A percentile compares a stretch with the other conserved stretches of the same genome.
These are phyloP conservation scores for Pelobates fuscus DNA, from an alignment of 2,113 vertebrate genomes.

Conservation along the genomic window DNA sequence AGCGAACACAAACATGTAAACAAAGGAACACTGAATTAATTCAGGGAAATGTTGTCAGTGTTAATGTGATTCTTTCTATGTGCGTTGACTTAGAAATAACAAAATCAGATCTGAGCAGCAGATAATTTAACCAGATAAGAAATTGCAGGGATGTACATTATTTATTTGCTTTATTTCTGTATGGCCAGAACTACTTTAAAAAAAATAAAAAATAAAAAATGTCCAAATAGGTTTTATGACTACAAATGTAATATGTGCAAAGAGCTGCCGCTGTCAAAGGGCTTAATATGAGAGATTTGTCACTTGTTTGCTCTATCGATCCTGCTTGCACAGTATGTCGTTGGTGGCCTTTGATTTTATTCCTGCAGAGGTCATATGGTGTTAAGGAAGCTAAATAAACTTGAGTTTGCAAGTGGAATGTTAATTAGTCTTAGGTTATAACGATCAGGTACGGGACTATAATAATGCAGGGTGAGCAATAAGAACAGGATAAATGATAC, in stretches of 20 bases:
- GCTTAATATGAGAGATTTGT: slow-evolving; percentile 48
- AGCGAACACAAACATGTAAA: slow-evolving; percentile 20
- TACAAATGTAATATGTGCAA: slow-evolving; percentile 37
- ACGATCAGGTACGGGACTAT: slow-evolving; percentile 19
- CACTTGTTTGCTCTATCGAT: slow-evolving; percentile 46
- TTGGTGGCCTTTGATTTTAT: slow-evolving; percentile 50
- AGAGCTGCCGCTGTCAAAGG: slow-evolving; percentile 32
- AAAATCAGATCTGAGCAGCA: slow-evolving; percentile 23
- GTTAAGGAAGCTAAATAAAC: slow-evolving; percentile 38
- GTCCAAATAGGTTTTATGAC: slow-evolving; percentile 34
- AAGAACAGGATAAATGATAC: not conserved
- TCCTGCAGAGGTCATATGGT: slow-evolving; percentile 39
- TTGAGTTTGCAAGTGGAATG: slow-evolving; percentile 26
- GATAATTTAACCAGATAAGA: slow-evolving; percentile 29
- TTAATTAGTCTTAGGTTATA: slow-evolving; percentile 43
- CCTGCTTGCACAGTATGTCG: slow-evolving; percentile 39
- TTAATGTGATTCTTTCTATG: slow-evolving; percentile 48
- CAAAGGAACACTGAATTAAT: slow-evolving; percentile 37
- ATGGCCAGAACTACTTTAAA: not conserved
- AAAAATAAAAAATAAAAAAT: slow-evolving; percentile 23
- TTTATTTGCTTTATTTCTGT: slow-evolving; percentile 33
- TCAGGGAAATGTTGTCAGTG: slow-evolving; percentile 36
- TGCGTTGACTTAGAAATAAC: slow-evolving; percentile 5
- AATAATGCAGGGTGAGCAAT: slow-evolving; percentile 28
- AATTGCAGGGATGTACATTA: slow-evolving; percentile 25